Evolutionary conservation across 1,140 invertebrate genomes (phyloP).

Genomic region (Drosophila santomea): DNA sequence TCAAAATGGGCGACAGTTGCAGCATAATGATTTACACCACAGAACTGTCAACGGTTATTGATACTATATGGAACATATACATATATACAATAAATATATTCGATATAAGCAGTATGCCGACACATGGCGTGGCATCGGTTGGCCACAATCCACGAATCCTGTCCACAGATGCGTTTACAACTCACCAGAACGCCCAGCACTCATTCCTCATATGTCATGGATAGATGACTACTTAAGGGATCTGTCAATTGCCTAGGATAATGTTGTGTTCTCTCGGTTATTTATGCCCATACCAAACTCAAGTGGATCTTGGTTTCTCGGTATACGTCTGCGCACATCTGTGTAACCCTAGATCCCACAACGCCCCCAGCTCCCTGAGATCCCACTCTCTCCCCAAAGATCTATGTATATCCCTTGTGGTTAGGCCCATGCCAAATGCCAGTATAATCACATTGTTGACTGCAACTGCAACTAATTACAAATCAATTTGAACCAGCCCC

Average conservation of each 20-base stretch:
- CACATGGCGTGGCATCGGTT: constrained; percentile 52
- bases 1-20: constrained; percentile 30
- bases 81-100: too few relatives aligned
- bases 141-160: constrained; percentile 35
- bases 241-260: constrained; percentile 73
- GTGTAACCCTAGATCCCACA: constrained; percentile 62
- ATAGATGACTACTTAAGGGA: constrained; percentile 58
- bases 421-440: constrained; percentile 41
- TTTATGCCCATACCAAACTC: constrained; percentile 58
- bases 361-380: constrained; percentile 1
- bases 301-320: constrained; percentile 56
- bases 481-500: constrained; percentile 76
- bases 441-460: constrained; percentile 75
- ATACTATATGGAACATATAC: background rate
- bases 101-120: constrained; percentile 45
- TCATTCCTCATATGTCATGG: constrained; percentile 41
- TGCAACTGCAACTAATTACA: constrained; percentile 82
- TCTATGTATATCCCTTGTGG: constrained; percentile 9
- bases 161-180: constrained; percentile 65
- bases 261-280: constrained; percentile 43
- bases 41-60: constrained; percentile 51
- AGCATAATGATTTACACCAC: constrained; percentile 55
- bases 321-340: constrained; percentile 54
- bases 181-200: constrained; percentile 46
- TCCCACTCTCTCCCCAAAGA: constrained; percentile 10